Evolutionary conservation across 2,113 vertebrate genomes (phyloP), one percentile per base, ranked within the genome.

Genomic region (Trichechus manatus): DNA sequence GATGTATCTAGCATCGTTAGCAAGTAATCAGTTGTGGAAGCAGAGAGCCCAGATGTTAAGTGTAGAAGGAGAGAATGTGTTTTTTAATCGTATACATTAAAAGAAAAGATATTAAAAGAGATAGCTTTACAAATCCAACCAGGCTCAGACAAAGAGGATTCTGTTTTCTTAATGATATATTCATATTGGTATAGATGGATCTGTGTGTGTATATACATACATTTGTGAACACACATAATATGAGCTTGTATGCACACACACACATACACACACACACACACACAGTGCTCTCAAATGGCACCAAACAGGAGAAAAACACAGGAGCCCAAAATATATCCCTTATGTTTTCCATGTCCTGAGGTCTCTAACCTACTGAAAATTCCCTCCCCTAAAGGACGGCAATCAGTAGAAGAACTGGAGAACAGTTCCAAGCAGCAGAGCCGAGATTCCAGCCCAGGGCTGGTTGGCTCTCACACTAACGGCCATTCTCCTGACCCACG

Each of bases 61-160:
- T 63, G 80, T 0, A 77, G 11, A 89, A 68, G 53, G 63, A 56
- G 33, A 87, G 22, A 63, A 36, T 53, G 6, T 50, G 22, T 4
- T 61, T 74, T 70, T 61, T 33, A 82, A 91, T 63, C 70, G 29
- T 22, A 53, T 83, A 31, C 1, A 5, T 50, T 86, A 87, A 81
- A 81, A 86, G 36, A 92, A 66, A 90, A 81, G 47, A 89, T 75
- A 89, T 20, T 79, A 20, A 86, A 92, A 87, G 4, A 61, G 39
- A 90, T 2, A n/a, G 33, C 39, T 93, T 82, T 91, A 95, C 9
- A 90, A 81, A 23, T 47, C 47, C 10, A 33, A 86, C 86, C 39
- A 29, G 42, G 9, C 39, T 85, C 64, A 42, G 15, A 95, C 20
- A 68, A 33, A 42, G 17, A 36, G 56, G 25, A 13, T 19, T 85